These are phyloP conservation scores for Lumbricus terrestris DNA, from an alignment of 2,888 invertebrate species.

Conservation along the genomic window DNA sequence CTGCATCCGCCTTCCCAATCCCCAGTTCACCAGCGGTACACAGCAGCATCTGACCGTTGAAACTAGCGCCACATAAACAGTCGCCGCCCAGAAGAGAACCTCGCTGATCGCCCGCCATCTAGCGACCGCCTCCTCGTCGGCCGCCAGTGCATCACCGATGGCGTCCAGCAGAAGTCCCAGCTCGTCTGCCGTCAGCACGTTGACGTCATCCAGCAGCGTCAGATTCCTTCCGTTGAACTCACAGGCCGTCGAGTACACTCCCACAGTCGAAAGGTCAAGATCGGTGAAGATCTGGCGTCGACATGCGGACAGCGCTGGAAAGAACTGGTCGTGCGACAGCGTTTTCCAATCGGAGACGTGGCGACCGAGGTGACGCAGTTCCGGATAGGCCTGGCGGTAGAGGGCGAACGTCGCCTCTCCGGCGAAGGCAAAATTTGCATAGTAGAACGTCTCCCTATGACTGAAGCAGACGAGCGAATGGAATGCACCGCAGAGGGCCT, in stretches of 20 bases:
- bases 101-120: neutral
- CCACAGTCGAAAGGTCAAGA: conserved; percentile 27
- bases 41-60: neutral
- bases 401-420: conserved; percentile 15
- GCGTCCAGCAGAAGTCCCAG: neutral
- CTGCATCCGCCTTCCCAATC: neutral
- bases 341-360: neutral
- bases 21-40: neutral
- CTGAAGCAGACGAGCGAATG: conserved; percentile 37
- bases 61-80: neutral
- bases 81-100: neutral
- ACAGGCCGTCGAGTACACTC: conserved; percentile 4
- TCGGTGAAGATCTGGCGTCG: conserved; percentile 39
- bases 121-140: neutral
- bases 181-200: neutral
- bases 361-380: neutral
- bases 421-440: conserved; percentile 33
- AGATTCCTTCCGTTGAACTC: neutral
- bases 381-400: neutral
- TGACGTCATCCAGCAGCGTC: conserved; percentile 10
- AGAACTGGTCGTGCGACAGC: conserved; percentile 28
- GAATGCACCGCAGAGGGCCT: conserved; percentile 30
- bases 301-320: conserved; percentile 37
- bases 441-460: conserved; percentile 39
- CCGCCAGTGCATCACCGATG: neutral